phyloP scores from a whole-genome alignment of 2,113 vertebrate genomes.

The Chionodraco myersi region DNA sequence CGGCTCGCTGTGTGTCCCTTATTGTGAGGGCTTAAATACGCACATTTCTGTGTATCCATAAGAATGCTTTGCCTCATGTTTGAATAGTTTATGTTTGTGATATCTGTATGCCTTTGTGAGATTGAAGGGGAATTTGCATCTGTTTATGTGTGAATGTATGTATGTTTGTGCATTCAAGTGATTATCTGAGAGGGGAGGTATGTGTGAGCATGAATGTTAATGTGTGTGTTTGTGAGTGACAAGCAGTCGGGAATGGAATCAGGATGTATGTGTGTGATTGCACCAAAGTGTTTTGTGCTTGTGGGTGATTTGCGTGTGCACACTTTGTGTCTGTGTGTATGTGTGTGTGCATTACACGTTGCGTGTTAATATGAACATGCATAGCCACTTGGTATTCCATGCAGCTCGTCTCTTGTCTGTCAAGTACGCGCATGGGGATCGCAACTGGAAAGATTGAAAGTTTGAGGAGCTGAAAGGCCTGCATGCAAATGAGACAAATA shows the following conservation, averaged over 20 bases:
- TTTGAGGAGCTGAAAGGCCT: constrained; percentile 73
- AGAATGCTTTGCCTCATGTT: constrained; percentile 51
- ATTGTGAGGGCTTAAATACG: constrained; percentile 48
- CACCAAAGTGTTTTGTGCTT: constrained; percentile 39
- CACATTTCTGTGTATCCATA: constrained; percentile 46
- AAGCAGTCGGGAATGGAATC: constrained; percentile 59
- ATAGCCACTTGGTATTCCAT: constrained; percentile 76
- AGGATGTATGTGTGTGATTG: constrained; percentile 57
- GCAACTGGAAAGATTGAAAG: constrained; percentile 78
- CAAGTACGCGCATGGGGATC: constrained; percentile 72
- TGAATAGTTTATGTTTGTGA: constrained; percentile 66
- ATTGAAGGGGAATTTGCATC: constrained; percentile 72
- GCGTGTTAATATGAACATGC: constrained; percentile 69
- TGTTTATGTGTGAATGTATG: constrained; percentile 72
- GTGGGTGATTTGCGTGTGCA: constrained; percentile 26
- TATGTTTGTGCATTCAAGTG: constrained; percentile 75
- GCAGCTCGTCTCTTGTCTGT: constrained; percentile 66
- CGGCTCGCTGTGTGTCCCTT: constrained; percentile 21
- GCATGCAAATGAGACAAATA: constrained; percentile 78
- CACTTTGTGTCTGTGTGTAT: not conserved
- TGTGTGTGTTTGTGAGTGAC: constrained; percentile 75
- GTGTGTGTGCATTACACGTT: constrained; percentile 38
- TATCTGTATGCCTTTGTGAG: constrained; percentile 56
- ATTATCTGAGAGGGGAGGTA: constrained; percentile 66
- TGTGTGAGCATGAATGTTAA: constrained; percentile 79